Percentiles rank a stretch among this genome's conserved stretches.
Evolutionary conservation across 2,888 invertebrate species (phyloP).

Genomic region (Chymomyza caudatula): DNA sequence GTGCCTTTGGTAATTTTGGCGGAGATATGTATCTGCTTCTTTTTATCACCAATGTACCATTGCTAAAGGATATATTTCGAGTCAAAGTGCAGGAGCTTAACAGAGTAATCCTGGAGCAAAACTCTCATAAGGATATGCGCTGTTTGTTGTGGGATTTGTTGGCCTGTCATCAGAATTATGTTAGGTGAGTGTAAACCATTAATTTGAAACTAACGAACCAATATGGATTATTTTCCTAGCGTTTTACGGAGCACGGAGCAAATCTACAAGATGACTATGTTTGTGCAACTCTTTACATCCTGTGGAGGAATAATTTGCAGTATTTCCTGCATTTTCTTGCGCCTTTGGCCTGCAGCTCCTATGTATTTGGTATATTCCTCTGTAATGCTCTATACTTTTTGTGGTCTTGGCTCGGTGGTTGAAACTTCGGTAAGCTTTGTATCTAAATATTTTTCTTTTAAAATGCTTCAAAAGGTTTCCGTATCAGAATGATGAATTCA

Average conservation of each 20-base stretch:
- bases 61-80: conserved; percentile 57
- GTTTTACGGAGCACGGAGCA: conserved; percentile 14
- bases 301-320: conserved; percentile 27
- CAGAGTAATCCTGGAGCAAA: conserved; percentile 8
- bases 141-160: conserved; percentile 42
- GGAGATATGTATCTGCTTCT: conserved; percentile 63
- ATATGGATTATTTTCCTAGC: conserved; percentile 18
- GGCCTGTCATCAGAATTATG: conserved; percentile 62
- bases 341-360: conserved; percentile 48
- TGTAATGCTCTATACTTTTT: conserved; percentile 40
- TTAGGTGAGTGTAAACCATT: conserved; percentile 32
- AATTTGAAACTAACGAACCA: no score
- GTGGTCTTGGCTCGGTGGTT: conserved; percentile 47
- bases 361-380: conserved; percentile 32
- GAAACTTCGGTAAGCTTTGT: conserved; percentile 41
- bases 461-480: neutral
- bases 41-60: conserved; percentile 51
- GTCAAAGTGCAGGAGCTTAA: conserved; percentile 53
- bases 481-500: conserved; percentile 47
- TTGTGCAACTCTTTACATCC: conserved; percentile 33
- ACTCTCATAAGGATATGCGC: conserved; percentile 4
- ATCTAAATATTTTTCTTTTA: neutral
- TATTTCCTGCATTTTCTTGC: conserved; percentile 33
- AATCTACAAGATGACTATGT: conserved; percentile 29
- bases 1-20: conserved; percentile 61